A percentile compares a stretch with the other conserved stretches of the same genome.
These are phyloP conservation scores for Drosophila nigrodunni DNA, from an alignment of 1,140 invertebrate species.

Conservation along the genomic window DNA sequence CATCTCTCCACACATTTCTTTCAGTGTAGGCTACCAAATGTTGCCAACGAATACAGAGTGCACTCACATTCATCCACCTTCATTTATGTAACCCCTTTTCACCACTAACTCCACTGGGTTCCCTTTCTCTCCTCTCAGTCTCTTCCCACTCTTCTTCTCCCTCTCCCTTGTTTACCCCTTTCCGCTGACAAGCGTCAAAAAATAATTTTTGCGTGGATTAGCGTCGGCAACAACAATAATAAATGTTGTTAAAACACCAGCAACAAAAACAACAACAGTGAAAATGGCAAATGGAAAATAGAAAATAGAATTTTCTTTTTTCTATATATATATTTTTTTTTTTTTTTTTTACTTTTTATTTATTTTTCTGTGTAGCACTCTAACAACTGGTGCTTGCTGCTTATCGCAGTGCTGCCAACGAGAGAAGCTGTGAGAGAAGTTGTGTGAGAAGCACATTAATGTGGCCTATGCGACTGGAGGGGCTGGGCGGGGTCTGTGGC, in stretches of 20 bases:
- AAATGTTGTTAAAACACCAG: constrained; percentile 43
- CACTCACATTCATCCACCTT: constrained; percentile 13
- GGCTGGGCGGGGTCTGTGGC: too few relatives aligned
- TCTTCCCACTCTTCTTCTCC: too few relatives aligned
- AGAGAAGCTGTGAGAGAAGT: constrained; percentile 3
- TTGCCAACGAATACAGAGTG: constrained; percentile 17
- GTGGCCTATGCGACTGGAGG: constrained; percentile 72
- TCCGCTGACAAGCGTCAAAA: constrained; percentile 70
- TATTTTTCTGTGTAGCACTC: constrained; percentile 50
- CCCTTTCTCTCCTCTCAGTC: not conserved
- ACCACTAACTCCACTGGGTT: not conserved
- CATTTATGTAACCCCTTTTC: not conserved
- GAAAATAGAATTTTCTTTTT: too few relatives aligned
- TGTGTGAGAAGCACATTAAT: constrained; percentile 66
- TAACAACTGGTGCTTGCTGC: constrained; percentile 69
- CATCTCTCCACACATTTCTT: constrained; percentile 33
- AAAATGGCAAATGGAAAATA: constrained; percentile 39
- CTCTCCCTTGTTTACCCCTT: not conserved
- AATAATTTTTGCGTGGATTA: constrained; percentile 82
- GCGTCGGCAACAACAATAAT: constrained; percentile 45
- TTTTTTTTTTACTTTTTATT: not conserved
- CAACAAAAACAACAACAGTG: constrained; percentile 16
- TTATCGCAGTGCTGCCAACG: constrained; percentile 64
- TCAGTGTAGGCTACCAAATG: constrained; percentile 43
- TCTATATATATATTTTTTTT: too few relatives aligned